Base-by-base conservation (phyloP, 2,113 vertebrate species). In the Bungarus multicinctus region DNA sequence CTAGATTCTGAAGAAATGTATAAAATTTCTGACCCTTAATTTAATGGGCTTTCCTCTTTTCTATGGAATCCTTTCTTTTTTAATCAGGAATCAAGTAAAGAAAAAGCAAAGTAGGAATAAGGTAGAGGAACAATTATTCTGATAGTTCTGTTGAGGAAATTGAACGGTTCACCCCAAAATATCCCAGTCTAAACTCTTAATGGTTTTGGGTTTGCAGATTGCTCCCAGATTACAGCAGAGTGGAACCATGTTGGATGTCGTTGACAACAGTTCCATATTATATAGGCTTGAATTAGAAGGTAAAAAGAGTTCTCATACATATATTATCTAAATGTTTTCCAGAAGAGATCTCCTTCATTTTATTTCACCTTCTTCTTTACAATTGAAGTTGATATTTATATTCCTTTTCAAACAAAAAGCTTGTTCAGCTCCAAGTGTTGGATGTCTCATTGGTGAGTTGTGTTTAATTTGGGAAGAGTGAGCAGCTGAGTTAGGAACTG, bases 281-380 rank as follows among this genome's bases (percentile, higher is more conserved):
- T 99, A 97, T 96, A 98, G 99, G 88, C 98, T 99, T 93, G 98
- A 98, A 92, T 97, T 99, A 98, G 99, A 99, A 97, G 99, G 99
- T 99, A 96, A 97, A 95, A n/a, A 53, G 8, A 25, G 58, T 69
- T 43, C 91, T 18, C 60, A n/a, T 88, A 9, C 30, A 1, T 53
- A 5, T 39, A 23, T 88, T n/a, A 20, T 27, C 6, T 30, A 4
- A 16, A 30, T 86, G 4, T 55, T 30, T 14, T 43, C 43, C 47
- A 14, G 50, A 27, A 81, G 6, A 81, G 6, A 43, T 9, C 20
- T 14, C 11, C 18, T 45, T 22, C 10, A 3, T 53, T 81, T 81
- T 39, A 27, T 20, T 60, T 50, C 27, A 7, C 30, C 30, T n/a
- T 34, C 8, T 23, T 81, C 47, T 81, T 90, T 54, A 34, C 50